Evolutionary conservation across 2,113 vertebrate species (phyloP).

Genomic region (Tautogolabrus adspersus): DNA sequence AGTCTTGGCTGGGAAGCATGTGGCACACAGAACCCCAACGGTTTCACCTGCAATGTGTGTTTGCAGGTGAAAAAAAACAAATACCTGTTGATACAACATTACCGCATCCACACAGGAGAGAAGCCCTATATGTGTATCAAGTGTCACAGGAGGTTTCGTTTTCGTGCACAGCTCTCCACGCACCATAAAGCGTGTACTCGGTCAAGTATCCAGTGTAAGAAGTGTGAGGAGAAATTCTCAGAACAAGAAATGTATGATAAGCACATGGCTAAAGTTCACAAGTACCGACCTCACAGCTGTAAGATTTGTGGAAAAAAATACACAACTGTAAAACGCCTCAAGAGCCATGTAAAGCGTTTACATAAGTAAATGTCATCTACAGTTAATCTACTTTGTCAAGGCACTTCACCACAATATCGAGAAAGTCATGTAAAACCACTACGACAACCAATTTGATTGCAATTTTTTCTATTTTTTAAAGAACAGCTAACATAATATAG

Average conservation of each 20-base stretch:
- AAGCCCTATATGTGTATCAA: conserved; percentile 2
- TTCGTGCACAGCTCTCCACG: background rate
- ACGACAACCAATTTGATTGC: too few species aligned
- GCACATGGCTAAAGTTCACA: background rate
- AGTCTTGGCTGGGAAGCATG: background rate
- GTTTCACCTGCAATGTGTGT: conserved; percentile 42
- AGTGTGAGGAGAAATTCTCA: conserved; percentile 8
- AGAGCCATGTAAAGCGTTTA: background rate
- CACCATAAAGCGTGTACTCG: background rate
- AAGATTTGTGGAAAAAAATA: conserved; percentile 35
- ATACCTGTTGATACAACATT: conserved; percentile 33
- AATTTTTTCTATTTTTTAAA: too few species aligned
- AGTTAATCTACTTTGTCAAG: background rate
- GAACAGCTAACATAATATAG: too few species aligned
- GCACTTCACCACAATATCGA: too few species aligned
- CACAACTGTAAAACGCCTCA: background rate
- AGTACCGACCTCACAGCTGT: background rate
- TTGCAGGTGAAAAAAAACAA: background rate
- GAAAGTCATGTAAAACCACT: too few species aligned
- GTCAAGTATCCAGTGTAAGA: background rate
- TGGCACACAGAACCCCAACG: background rate
- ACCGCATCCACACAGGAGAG: conserved; percentile 51
- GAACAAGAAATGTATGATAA: background rate
- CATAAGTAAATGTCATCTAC: background rate
- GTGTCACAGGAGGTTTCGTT: conserved; percentile 27